Percentiles rank a stretch among this genome's conserved stretches.
These are phyloP conservation scores for Cryptus armator DNA, from an alignment of 2,888 invertebrate species.

Conservation along the genomic window DNA sequence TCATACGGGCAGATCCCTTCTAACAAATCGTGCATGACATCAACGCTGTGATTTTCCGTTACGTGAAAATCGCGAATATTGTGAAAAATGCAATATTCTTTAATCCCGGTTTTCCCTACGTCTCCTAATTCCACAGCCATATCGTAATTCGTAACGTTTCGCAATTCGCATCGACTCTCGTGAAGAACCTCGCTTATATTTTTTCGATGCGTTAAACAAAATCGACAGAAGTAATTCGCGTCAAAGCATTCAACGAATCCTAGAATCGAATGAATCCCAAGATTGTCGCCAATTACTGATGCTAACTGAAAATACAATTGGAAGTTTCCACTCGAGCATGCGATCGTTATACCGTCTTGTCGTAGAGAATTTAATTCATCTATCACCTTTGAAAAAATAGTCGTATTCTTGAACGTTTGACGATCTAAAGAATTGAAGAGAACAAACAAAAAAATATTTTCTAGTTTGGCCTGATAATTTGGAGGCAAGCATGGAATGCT, in stretches of 20 bases:
- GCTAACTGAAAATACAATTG: constrained; percentile 60
- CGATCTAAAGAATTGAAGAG: constrained; percentile 63
- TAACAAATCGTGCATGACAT: constrained; percentile 58
- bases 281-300: constrained; percentile 65
- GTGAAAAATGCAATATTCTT: constrained; percentile 41
- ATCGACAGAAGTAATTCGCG: constrained; percentile 63
- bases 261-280: constrained; percentile 65
- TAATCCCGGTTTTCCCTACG: constrained; percentile 37
- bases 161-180: constrained; percentile 47
- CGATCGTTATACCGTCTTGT: constrained; percentile 53
- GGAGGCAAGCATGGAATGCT: constrained; percentile 59
- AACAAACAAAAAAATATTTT: constrained; percentile 67
- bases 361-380: constrained; percentile 64
- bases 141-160: constrained; percentile 43
- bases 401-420: constrained; percentile 52
- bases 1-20: constrained; percentile 60
- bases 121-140: constrained; percentile 36
- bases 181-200: constrained; percentile 56
- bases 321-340: neutral
- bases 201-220: constrained; percentile 54
- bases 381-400: constrained; percentile 59
- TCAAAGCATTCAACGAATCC: constrained; percentile 65
- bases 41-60: constrained; percentile 48
- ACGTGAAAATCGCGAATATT: constrained; percentile 35
- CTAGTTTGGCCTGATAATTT: constrained; percentile 57